Evolutionary conservation across 2,888 invertebrate genomes (phyloP).

Genomic region (Serripes groenlandicus): DNA sequence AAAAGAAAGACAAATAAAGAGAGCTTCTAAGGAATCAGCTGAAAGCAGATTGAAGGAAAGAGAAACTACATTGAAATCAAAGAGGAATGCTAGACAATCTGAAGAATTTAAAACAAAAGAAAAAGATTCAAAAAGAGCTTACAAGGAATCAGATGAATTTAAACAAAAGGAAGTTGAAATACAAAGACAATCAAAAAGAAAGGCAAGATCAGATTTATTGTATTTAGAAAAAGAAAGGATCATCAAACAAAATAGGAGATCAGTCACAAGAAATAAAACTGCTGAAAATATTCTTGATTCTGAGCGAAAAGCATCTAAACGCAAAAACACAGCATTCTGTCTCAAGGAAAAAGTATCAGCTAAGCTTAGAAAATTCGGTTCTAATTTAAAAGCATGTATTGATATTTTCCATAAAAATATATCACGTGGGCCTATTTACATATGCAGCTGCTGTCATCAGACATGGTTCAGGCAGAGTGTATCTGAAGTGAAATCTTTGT

Average conservation of each 20-base stretch:
- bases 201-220: background rate
- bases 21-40: background rate
- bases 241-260: background rate
- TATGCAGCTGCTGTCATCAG: background rate
- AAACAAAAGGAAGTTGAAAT: background rate
- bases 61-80: too few relatives aligned
- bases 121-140: background rate
- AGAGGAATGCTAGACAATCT: background rate
- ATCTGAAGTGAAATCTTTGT: background rate
- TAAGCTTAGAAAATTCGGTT: background rate
- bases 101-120: background rate
- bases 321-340: background rate
- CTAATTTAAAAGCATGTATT: background rate
- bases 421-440: background rate
- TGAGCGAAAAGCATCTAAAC: background rate
- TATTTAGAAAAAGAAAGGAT: conserved; percentile 4
- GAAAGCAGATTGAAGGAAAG: background rate
- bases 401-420: background rate
- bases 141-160: background rate
- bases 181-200: too few relatives aligned
- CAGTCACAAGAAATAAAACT: background rate
- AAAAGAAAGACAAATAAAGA: background rate
- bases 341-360: background rate
- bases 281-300: background rate
- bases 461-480: conserved; percentile 2